Evolutionary conservation across 1,140 invertebrate genomes (phyloP), one percentile per base, ranked within the genome.

Genomic region (Oscheius sp.): DNA sequence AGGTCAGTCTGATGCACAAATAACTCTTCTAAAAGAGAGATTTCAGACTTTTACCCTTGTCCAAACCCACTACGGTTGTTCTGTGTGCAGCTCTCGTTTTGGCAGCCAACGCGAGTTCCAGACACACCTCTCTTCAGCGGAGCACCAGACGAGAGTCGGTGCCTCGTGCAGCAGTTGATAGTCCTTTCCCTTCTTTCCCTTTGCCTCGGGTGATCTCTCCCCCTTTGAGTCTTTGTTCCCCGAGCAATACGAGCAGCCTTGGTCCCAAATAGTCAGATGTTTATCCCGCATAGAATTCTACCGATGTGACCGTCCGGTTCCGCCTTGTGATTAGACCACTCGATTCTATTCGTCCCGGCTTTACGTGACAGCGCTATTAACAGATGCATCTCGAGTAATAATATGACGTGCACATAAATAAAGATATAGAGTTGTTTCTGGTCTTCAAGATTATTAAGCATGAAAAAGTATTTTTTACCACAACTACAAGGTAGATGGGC

Each of bases 11-110:
- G 7, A 23, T 45, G 28, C 15, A 18, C 58, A 26, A 62, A 62
- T 31, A 62, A 62, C 28, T 1, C 15, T 7, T 36, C 15, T 10
- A 18, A 66, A 42, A 58, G 4, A 52, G 3, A 15, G 15, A n/a
- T 71, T 71, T 28, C 59, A 71, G 69, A 65, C 68, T 20, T 83
- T 83, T 49, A 73, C 69, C 35, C 69, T 83, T 35, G 68, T 84
- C 20, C 82, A 83, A 68, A 79, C 59, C 3, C 82, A 83, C 52
- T 84, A 84, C 67, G 77, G 80, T 31, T 83, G 82, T 69, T 45
- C 29, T 20, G 20, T 72, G 1, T 83, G 82, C 42, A n/a, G 64
- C 3, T 42, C 36, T 18, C 73, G 75, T 42, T 79, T 80, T 49
- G 83, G 82, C n/a, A 82, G 78, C 32, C 83, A 84, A 65, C 45